Evolutionary conservation across 2,797 vertebrate genomes (phyloP), one percentile per base, ranked within the genome.

Genomic region (Pseudochaenichthys georgianus): DNA sequence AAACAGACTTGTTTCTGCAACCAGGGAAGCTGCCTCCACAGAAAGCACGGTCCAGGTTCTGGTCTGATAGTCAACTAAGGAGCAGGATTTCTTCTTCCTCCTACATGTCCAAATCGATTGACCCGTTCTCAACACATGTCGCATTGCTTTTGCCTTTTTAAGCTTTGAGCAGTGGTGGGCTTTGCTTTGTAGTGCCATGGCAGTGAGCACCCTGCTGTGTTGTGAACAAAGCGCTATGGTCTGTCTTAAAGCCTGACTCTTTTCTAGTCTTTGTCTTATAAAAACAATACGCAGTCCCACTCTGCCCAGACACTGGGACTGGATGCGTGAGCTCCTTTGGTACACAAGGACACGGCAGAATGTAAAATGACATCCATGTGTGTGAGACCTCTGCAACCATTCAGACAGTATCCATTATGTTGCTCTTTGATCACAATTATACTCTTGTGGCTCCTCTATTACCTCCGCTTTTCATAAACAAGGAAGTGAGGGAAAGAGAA

Each of bases 381-480:
- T 78, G 81, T 74, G 68, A 78, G 69, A 84, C 80, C 76, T 84
- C 82, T 83, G 80, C 78, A 83, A 51, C 77, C 64, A 65, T 74
- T 76, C 76, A 77, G n/a, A 77, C 63, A 59, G 75, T 66, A 89
- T 82, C 75, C 55, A 84, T 83, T 89, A 77, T 89, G 83, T 77
- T 73, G 69, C 65, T 84, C 83, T 89, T 77, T 80, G 54, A 86
- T 89, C 86, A 82, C 82, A 85, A 83, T 88, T 86, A 78, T 65
- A 70, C 61, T 73, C 83, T 89, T 82, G 84, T 50, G 38, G 72
- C 68, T 70, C 64, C 67, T 70, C 52, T 75, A 67, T 83, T 87
- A 63, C 72, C 65, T 82, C 61, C 9, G 55, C 46, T 67, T 78
- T 70, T 76, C 67, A 84, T 52, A 83, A 88, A 87, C 77, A 85